Percentiles rank a stretch among this genome's conserved stretches.
Conservation (phyloP, 2,113 vertebrate genomes). For the Colius striatus region DNA sequence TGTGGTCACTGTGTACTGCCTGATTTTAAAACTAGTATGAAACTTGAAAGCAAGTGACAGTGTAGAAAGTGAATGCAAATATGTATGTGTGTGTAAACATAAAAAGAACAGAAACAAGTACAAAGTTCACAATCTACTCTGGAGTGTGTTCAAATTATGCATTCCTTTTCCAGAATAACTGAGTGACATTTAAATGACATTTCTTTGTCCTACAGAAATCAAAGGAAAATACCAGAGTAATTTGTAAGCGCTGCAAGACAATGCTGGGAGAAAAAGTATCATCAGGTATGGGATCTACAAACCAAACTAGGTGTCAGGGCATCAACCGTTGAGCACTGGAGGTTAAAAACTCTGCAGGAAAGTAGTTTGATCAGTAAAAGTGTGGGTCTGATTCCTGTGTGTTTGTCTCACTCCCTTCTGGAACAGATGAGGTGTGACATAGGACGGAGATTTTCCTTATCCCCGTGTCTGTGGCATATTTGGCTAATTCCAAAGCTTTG, state of each 20-base stretch:
- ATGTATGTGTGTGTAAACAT: neutral
- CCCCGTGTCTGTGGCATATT: neutral
- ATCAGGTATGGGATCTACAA: slow-evolving; percentile 81
- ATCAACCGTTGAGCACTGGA: neutral
- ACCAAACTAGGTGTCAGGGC: neutral
- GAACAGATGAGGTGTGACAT: neutral
- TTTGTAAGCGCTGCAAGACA: slow-evolving; percentile 88
- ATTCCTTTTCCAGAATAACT: slow-evolving; percentile 66
- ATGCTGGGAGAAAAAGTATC: slow-evolving; percentile 86
- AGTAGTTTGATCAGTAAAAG: neutral
- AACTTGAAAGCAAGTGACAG: neutral
- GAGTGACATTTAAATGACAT: slow-evolving; percentile 74
- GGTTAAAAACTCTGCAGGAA: neutral
- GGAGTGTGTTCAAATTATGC: slow-evolving; percentile 48
- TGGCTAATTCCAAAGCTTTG: neutral
- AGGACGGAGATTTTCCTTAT: neutral
- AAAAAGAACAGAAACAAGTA: slow-evolving; percentile 52
- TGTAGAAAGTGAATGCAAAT: neutral
- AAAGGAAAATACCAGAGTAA: slow-evolving; percentile 79
- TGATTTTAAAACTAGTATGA: neutral
- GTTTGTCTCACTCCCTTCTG: neutral
- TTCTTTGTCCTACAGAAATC: slow-evolving; percentile 83
- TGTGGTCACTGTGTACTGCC: neutral
- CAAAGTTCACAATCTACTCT: slow-evolving; percentile 51
- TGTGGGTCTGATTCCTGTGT: neutral